Conservation (phyloP, 2,888 invertebrate genomes). For the Phengaris arion region DNA sequence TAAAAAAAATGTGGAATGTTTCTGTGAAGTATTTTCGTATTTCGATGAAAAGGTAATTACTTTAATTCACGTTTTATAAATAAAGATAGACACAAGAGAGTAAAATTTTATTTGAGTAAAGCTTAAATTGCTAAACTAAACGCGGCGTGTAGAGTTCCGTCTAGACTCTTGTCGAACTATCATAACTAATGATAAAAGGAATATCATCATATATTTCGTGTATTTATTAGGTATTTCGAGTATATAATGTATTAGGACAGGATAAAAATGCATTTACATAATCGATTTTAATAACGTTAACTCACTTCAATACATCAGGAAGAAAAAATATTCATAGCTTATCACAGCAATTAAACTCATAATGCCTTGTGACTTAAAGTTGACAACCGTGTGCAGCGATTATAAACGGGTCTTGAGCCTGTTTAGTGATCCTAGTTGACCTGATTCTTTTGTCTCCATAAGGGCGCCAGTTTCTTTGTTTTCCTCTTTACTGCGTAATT, state of each 20-base stretch:
- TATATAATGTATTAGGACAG: too few species aligned
- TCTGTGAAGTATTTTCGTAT: too few species aligned
- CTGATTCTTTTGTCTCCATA: conserved; percentile 22
- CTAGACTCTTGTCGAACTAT: too few species aligned
- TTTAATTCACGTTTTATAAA: too few species aligned
- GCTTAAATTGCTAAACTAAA: too few species aligned
- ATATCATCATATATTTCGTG: background rate
- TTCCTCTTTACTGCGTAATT: conserved; percentile 24
- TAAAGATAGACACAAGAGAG: too few species aligned
- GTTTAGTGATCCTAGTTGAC: conserved; percentile 25
- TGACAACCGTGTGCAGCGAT: background rate
- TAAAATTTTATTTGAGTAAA: too few species aligned
- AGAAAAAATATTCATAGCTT: background rate
- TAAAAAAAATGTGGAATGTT: too few species aligned
- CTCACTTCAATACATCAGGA: background rate
- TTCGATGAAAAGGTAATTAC: too few species aligned
- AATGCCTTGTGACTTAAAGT: background rate
- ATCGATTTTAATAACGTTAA: background rate
- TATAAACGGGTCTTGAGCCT: conserved; percentile 11
- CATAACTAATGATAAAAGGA: too few species aligned
- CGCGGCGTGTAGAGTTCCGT: too few species aligned
- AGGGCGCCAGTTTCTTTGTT: conserved; percentile 7
- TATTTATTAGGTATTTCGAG: background rate
- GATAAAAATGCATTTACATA: background rate
- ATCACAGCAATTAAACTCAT: background rate